Percentiles rank a stretch among this genome's conserved stretches.
These are phyloP conservation scores for Pheosia gnoma DNA, from an alignment of 2,888 invertebrate genomes.

Conservation along the genomic window DNA sequence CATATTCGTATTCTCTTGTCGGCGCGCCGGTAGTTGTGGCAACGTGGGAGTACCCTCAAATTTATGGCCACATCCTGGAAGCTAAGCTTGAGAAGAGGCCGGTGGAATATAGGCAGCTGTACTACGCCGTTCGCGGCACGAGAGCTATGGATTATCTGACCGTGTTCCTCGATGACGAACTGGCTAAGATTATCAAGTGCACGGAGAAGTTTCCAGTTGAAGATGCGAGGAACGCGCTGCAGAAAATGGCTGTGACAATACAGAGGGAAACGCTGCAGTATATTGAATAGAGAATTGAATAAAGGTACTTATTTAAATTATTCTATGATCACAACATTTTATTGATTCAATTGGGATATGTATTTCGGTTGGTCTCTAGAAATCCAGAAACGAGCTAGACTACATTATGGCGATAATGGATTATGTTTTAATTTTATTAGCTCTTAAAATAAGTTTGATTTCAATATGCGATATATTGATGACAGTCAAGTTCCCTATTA, in stretches of 20 bases:
- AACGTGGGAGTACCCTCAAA: slow-evolving; percentile 73
- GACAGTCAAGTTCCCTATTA: too few species aligned
- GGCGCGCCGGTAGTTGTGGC: slow-evolving; percentile 70
- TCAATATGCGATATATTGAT: too few species aligned
- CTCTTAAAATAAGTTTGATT: too few species aligned
- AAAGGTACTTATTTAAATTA: slow-evolving; percentile 25
- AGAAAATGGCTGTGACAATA: slow-evolving; percentile 74
- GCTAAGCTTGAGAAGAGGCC: slow-evolving; percentile 60
- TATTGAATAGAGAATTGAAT: slow-evolving; percentile 51
- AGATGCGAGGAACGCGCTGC: slow-evolving; percentile 65
- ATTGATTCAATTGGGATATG: too few species aligned
- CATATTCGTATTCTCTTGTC: slow-evolving; percentile 70
- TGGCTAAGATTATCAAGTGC: slow-evolving; percentile 60
- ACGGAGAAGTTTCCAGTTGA: slow-evolving; percentile 65
- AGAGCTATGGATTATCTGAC: slow-evolving; percentile 69
- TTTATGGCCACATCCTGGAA: slow-evolving; percentile 66
- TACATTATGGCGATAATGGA: too few species aligned
- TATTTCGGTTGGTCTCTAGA: too few species aligned
- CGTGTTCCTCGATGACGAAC: slow-evolving; percentile 63
- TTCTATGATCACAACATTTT: slow-evolving; percentile 10
- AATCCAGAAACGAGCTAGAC: too few species aligned
- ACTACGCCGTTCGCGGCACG: slow-evolving; percentile 69
- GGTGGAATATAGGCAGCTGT: slow-evolving; percentile 65
- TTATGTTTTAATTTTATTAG: too few species aligned
- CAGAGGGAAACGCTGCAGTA: slow-evolving; percentile 68